Base-by-base conservation (phyloP, 2,797 vertebrate species). In the Mergus octosetaceus region DNA sequence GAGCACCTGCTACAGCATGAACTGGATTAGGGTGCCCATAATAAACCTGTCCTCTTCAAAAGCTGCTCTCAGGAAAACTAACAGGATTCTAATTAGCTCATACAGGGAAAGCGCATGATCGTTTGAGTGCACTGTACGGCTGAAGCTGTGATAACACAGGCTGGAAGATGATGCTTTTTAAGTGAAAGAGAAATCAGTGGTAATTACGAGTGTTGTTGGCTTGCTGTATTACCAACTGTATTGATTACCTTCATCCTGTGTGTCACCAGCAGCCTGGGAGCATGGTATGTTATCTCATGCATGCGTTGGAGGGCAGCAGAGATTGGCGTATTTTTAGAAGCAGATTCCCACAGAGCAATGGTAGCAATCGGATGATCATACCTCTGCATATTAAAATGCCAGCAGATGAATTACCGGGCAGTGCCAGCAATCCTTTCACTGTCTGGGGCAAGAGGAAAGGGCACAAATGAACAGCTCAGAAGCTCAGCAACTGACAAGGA, bases 261-360 rank as follows among this genome's bases (percentile, higher is more conserved):
- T 80, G 62, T 47, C 72, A 38, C 56, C 91, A 81, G 76, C 85
- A 88, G 34, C 73, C 15, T 72, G 70, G 83, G 70, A 96, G 89
- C 56, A 36, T 2, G 53, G 94, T 74, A 62, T 51, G 27, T 72
- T 69, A 69, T 16, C 75, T 62, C 21, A 11, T 60, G 65, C 70
- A 62, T 28, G 45, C 58, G 53, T 2, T 77, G 81, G 73, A 95
- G 24, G 84, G 70, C 79, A 85, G 73, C 58, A 92, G 58, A 76
- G 81, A 87, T 14, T 22, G 61, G 32, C 58, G 21, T 87, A 87
- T 95, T 94, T 96, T 96, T 94, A 96, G 87, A 91, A 95, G 75
- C 66, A 76, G 81, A 94, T 89, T 95, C 91, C 53, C 66, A 47
- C 71, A 54, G 58, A 45, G 53, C 81, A 96, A 94, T 61, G 77